phyloP scores from a whole-genome alignment of 2,888 invertebrate species.

The Brachypalpus laphriformis region DNA sequence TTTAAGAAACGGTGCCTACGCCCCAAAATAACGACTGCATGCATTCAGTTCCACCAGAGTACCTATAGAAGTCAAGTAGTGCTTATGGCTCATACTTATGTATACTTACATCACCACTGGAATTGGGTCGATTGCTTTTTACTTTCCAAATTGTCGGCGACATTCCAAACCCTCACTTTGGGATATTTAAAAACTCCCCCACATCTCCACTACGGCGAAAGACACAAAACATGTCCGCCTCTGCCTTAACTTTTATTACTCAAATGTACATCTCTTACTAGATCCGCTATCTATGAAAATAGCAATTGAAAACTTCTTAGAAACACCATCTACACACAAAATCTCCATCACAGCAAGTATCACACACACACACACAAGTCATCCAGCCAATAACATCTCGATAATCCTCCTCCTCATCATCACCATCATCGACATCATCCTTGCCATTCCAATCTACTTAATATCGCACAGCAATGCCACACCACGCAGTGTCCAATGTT shows the following conservation, averaged over 20 bases:
- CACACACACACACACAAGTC: not conserved
- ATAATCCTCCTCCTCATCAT: not conserved
- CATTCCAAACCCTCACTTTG: too few relatives aligned
- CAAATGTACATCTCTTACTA: not conserved
- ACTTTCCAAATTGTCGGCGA: too few relatives aligned
- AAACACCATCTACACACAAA: not conserved
- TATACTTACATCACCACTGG: too few relatives aligned
- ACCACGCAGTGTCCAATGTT: slow-evolving; percentile 97
- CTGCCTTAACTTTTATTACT: not conserved
- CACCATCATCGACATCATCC: not conserved
- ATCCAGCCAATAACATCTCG: not conserved
- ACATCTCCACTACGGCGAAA: too few relatives aligned
- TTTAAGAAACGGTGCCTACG: too few relatives aligned
- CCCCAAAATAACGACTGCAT: too few relatives aligned
- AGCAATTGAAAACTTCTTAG: not conserved
- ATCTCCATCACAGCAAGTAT: slow-evolving; percentile 35
- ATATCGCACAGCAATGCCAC: slow-evolving; percentile 98
- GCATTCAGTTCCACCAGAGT: too few relatives aligned
- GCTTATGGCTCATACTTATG: too few relatives aligned
- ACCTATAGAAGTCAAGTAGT: too few relatives aligned
- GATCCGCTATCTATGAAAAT: not conserved
- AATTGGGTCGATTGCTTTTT: too few relatives aligned
- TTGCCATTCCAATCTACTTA: slow-evolving; percentile 85
- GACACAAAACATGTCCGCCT: not conserved
- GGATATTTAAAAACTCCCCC: too few relatives aligned